Evolutionary conservation across 2,797 vertebrate species (phyloP).

Genomic region (Serranus cabrilla): DNA sequence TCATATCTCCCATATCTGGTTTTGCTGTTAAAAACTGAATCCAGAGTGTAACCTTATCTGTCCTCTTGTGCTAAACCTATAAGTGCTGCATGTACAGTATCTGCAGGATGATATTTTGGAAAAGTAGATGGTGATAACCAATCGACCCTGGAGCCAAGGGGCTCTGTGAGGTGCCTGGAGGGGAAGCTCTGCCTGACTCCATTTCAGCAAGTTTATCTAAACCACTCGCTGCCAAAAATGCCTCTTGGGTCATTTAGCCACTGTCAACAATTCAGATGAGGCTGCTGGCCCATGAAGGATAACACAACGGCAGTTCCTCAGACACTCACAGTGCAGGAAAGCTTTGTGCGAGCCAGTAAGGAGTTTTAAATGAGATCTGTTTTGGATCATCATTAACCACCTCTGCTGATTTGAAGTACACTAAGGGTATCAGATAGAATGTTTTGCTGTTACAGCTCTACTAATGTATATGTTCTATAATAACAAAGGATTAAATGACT

Average conservation of each 20-base stretch:
- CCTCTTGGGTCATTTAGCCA: constrained; percentile 75
- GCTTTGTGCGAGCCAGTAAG: constrained; percentile 12
- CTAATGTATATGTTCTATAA: not conserved
- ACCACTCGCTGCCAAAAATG: constrained; percentile 63
- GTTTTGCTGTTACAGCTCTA: not conserved
- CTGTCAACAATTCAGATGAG: constrained; percentile 75
- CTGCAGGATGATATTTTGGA: constrained; percentile 28
- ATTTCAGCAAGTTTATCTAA: constrained; percentile 72
- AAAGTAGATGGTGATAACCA: constrained; percentile 35
- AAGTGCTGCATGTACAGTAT: constrained; percentile 10
- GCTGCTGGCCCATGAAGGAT: constrained; percentile 73
- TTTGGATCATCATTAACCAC: constrained; percentile 27
- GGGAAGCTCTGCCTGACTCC: constrained; percentile 54
- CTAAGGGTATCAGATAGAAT: not conserved
- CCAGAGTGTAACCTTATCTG: constrained; percentile 4
- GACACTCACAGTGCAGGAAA: constrained; percentile 19
- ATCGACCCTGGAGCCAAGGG: constrained; percentile 30
- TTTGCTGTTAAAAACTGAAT: constrained; percentile 6
- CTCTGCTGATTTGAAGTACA: constrained; percentile 1
- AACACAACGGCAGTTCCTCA: constrained; percentile 55
- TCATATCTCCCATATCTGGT: not conserved
- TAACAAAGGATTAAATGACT: not conserved
- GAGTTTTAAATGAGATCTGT: constrained; percentile 11
- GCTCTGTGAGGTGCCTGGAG: constrained; percentile 32
- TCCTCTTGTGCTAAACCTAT: constrained; percentile 7